Evolutionary conservation across 1,140 invertebrate genomes (phyloP).

Genomic region (Brachionus calyciflorus): DNA sequence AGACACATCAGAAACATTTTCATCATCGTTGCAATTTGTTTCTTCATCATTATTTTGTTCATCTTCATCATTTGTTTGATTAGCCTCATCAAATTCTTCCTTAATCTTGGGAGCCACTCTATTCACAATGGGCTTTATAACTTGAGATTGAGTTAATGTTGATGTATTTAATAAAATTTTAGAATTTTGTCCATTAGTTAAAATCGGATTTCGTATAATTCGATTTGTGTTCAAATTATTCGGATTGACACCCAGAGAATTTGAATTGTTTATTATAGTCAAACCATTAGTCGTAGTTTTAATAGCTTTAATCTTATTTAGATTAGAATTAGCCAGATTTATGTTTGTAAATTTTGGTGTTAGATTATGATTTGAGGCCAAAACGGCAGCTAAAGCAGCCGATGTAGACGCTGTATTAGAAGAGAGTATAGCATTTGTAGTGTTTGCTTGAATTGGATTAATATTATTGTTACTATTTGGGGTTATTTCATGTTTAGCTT

Average conservation of each 20-base stretch:
- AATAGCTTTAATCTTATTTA: slow-evolving; percentile 6
- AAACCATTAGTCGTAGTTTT: not conserved
- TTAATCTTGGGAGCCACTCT: not conserved
- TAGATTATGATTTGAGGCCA: not conserved
- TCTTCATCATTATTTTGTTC: slow-evolving; percentile 1
- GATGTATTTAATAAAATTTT: slow-evolving; percentile 3
- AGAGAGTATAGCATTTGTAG: not conserved
- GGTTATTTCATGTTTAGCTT: slow-evolving; percentile 4
- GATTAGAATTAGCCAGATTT: slow-evolving; percentile 29
- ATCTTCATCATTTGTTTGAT: slow-evolving; percentile 33
- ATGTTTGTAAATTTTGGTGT: slow-evolving; percentile 25
- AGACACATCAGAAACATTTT: not conserved
- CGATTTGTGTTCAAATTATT: not conserved
- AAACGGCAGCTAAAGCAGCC: not conserved
- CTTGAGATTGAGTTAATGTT: not conserved
- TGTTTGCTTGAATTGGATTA: too few relatives aligned
- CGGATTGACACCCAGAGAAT: not conserved
- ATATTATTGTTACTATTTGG: too few relatives aligned
- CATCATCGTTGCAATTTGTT: not conserved
- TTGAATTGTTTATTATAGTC: slow-evolving; percentile 20
- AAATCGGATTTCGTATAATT: not conserved
- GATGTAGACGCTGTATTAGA: not conserved
- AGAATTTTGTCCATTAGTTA: not conserved
- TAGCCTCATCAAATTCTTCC: slow-evolving; percentile 12
- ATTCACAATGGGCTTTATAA: not conserved